Percentiles rank a stretch among this genome's conserved stretches.
These are phyloP conservation scores for Limnephilus auricula DNA, from an alignment of 2,888 invertebrate genomes.

Conservation along the genomic window DNA sequence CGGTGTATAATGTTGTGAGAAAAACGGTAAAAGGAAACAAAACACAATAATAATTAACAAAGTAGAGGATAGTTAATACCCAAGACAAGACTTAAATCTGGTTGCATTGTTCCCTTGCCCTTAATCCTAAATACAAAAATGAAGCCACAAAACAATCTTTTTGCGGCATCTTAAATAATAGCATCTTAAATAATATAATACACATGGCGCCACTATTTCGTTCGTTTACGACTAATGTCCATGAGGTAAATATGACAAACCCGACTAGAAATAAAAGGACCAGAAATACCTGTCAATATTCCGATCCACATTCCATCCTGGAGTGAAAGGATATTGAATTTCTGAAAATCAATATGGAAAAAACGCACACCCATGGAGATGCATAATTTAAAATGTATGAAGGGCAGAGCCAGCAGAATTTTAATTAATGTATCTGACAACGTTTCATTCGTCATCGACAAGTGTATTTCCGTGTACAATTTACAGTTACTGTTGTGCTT, in stretches of 20 bases:
- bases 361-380: background rate
- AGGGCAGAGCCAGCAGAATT: background rate
- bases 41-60: background rate
- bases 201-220: constrained; percentile 28
- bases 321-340: background rate
- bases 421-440: background rate
- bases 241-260: background rate
- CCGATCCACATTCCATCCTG: background rate
- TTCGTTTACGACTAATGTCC: background rate
- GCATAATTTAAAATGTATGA: background rate
- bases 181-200: constrained; percentile 30
- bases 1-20: background rate
- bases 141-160: background rate
- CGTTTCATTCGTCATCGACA: background rate
- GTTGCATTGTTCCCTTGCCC: constrained; percentile 3
- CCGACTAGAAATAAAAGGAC: background rate
- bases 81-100: background rate
- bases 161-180: constrained; percentile 26
- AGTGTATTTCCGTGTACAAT: background rate
- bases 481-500: background rate
- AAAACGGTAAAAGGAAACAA: constrained; percentile 7
- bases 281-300: background rate
- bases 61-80: background rate
- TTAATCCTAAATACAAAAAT: constrained; percentile 8
- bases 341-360: background rate